phyloP scores from a whole-genome alignment of 2,113 vertebrate genomes.

The Oplegnathus fasciatus region DNA sequence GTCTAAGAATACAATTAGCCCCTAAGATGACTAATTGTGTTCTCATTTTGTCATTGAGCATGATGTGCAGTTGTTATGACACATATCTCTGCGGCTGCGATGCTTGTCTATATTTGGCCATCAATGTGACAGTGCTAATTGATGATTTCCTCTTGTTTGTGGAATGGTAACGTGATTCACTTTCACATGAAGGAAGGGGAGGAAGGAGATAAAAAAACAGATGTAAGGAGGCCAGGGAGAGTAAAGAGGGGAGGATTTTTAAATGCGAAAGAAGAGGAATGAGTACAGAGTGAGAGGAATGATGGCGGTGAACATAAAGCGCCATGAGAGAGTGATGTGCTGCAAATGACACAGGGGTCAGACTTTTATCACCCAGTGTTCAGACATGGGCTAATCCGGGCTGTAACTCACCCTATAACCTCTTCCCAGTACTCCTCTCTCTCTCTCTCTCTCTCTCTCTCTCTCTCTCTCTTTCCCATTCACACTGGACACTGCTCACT shows the following conservation, averaged over 20 bases:
- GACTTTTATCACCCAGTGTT: slow-evolving; percentile 45
- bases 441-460: slow-evolving; percentile 4
- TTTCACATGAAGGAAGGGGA: background rate
- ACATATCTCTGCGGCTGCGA: slow-evolving; percentile 40
- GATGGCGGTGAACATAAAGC: background rate
- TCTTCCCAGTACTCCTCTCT: background rate
- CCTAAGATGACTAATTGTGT: slow-evolving; percentile 47
- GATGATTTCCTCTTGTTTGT: slow-evolving; percentile 55
- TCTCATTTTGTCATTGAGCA: slow-evolving; percentile 49
- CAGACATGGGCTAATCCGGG: slow-evolving; percentile 51
- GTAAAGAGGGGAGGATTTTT: background rate
- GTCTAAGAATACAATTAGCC: slow-evolving; percentile 54
- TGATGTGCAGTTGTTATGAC: slow-evolving; percentile 65
- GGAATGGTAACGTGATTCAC: slow-evolving; percentile 20
- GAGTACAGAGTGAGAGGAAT: background rate
- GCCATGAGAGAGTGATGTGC: slow-evolving; percentile 25
- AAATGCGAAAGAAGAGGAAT: background rate
- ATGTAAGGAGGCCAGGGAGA: background rate
- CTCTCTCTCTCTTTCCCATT: slow-evolving; percentile 10
- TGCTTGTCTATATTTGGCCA: slow-evolving; percentile 65
- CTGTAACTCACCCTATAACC: slow-evolving; percentile 44
- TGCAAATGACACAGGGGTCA: slow-evolving; percentile 44
- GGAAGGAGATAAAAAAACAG: background rate
- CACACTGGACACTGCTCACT: slow-evolving; percentile 27
- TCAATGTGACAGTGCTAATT: slow-evolving; percentile 55